Conservation (phyloP, 2,113 vertebrate species). For the Pyrgilauda ruficollis region DNA sequence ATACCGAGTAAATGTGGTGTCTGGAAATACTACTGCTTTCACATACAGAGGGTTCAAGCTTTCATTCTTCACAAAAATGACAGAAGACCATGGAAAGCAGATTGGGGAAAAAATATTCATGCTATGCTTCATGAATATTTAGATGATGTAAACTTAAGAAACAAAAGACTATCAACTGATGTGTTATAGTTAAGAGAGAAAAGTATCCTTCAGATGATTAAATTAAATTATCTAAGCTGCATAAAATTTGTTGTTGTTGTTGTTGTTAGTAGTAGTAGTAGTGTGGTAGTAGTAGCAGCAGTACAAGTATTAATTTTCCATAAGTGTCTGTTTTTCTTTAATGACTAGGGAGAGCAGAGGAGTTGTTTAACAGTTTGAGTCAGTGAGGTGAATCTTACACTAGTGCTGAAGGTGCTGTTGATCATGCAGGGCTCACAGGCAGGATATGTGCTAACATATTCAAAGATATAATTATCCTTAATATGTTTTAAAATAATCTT, state of each 20-base stretch:
- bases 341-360: neutral
- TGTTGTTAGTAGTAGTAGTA: accelerated
- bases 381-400: neutral
- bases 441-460: neutral
- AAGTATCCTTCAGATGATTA: neutral
- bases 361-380: neutral
- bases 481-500: neutral
- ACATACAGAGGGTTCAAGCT: neutral
- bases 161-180: neutral
- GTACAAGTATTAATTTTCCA: neutral
- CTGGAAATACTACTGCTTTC: neutral
- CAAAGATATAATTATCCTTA: neutral
- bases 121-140: neutral
- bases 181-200: neutral
- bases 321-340: neutral
- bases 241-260: neutral
- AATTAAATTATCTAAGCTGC: neutral
- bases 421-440: neutral
- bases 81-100: neutral
- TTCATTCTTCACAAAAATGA: neutral
- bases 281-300: neutral
- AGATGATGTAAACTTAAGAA: neutral
- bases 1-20: neutral
- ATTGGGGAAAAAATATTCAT: neutral
- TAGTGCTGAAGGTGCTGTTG: neutral